phyloP scores from a whole-genome alignment of 2,888 invertebrate genomes.

The Polietes domitor region DNA sequence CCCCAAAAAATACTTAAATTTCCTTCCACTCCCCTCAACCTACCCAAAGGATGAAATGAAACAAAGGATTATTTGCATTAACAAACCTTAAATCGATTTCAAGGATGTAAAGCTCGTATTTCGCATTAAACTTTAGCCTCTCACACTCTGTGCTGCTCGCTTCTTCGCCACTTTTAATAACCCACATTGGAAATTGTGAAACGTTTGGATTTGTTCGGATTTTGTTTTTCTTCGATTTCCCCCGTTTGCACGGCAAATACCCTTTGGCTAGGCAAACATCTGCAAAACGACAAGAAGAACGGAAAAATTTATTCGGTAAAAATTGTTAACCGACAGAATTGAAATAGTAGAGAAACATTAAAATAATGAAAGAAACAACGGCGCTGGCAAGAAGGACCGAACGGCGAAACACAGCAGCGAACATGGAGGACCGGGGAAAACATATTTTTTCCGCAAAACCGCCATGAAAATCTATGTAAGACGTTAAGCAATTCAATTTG shows the following conservation, averaged over 20 bases:
- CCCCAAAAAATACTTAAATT: conserved; percentile 44
- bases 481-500: conserved; percentile 61
- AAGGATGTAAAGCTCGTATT: conserved; percentile 38
- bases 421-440: conserved; percentile 16
- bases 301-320: conserved; percentile 25
- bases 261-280: conserved; percentile 39
- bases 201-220: conserved; percentile 24
- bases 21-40: not conserved
- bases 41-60: not conserved
- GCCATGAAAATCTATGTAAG: conserved; percentile 52
- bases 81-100: conserved; percentile 62
- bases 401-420: not conserved
- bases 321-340: conserved; percentile 43
- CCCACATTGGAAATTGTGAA: conserved; percentile 64
- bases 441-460: conserved; percentile 44
- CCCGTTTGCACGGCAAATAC: not conserved
- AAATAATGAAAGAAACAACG: conserved; percentile 65
- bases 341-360: conserved; percentile 58
- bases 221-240: not conserved
- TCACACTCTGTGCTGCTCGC: too few relatives aligned
- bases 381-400: conserved; percentile 25
- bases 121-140: conserved; percentile 30
- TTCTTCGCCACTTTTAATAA: conserved; percentile 68
- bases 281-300: conserved; percentile 13
- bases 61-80: conserved; percentile 59